Base-by-base conservation (phyloP, 2,113 vertebrate genomes). In the Phrynosoma blainvillii region DNA sequence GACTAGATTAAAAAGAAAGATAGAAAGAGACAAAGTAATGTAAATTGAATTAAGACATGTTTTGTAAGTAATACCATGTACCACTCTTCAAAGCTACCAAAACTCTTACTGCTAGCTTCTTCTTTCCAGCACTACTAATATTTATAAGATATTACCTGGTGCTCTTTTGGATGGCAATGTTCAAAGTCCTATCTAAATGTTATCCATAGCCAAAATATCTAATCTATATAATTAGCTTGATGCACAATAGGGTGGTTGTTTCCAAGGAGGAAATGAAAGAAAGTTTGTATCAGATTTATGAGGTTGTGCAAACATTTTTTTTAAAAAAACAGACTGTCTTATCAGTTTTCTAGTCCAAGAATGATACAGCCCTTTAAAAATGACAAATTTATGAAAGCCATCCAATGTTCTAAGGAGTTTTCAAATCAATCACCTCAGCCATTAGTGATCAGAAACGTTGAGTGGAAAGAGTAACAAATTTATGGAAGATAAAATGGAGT, bases 381-480 rank as follows among this genome's bases (percentile, higher is more conserved):
- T 25, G 30, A 27, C n/a, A 32, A 1, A 70, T 21, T 74, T n/a
- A 74, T 0, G 0, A 88, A 91, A 89, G 88, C 14, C 47, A 81
- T 86, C 71, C 16, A 76, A 74, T 42, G 27, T 13, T 36, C 2
- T 80, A 66, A 36, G 23, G 59, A 85, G 2, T 40, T 84, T 91
- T 40, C 18, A 66, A 76, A 13, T 77, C 42, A 78, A 88, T 52
- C 75, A 87, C 20, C 59, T 73, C 27, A 85, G 54, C 0, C 40
- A 62, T 0, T 0, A 70, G 56, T 56, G 52, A 87, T 21, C n/a
- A 85, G 56, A 70, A 16, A 12, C 25, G 84, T 23, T 25, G 65
- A 65, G 23, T 16, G 71, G 75, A 91, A 86, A 68, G n/a, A 89
- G 84, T 5, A 66, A 71, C 36, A 89, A 90, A 80, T 74, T 59